These are phyloP conservation scores for Crenuchus spilurus DNA, from an alignment of 2,797 vertebrate species.

Conservation along the genomic window DNA sequence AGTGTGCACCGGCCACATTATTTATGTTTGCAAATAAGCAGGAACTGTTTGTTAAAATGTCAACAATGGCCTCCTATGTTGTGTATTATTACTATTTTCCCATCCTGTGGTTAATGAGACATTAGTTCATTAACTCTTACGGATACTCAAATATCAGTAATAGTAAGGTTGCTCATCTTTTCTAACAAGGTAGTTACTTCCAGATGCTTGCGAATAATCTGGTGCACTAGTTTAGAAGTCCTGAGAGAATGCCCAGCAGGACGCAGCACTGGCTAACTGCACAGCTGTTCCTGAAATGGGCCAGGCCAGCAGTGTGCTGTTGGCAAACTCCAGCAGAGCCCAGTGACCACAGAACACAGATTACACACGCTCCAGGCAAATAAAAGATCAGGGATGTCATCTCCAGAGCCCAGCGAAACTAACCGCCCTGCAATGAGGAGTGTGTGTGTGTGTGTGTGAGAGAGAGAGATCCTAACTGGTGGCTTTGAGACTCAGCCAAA, in stretches of 20 bases:
- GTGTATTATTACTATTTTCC: too few relatives aligned
- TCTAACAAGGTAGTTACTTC: too few relatives aligned
- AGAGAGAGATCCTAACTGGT: conserved; percentile 33
- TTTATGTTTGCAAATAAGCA: too few relatives aligned
- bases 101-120: too few relatives aligned
- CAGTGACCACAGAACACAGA: conserved; percentile 49
- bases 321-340: conserved; percentile 27
- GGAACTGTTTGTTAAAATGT: too few relatives aligned
- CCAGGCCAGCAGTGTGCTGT: background rate
- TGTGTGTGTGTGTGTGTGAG: background rate
- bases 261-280: background rate
- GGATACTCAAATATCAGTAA: too few relatives aligned
- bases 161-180: too few relatives aligned
- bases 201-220: background rate
- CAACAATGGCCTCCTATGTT: too few relatives aligned
- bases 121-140: too few relatives aligned
- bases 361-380: conserved; percentile 52
- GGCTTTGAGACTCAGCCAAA: conserved; percentile 51
- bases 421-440: conserved; percentile 30
- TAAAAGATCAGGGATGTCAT: conserved; percentile 55
- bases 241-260: background rate
- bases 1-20: too few relatives aligned
- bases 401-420: conserved; percentile 31
- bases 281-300: conserved; percentile 30
- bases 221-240: background rate